These are phyloP conservation scores for Vulpes vulpes DNA, from an alignment of 2,113 vertebrate species.

Conservation along the genomic window DNA sequence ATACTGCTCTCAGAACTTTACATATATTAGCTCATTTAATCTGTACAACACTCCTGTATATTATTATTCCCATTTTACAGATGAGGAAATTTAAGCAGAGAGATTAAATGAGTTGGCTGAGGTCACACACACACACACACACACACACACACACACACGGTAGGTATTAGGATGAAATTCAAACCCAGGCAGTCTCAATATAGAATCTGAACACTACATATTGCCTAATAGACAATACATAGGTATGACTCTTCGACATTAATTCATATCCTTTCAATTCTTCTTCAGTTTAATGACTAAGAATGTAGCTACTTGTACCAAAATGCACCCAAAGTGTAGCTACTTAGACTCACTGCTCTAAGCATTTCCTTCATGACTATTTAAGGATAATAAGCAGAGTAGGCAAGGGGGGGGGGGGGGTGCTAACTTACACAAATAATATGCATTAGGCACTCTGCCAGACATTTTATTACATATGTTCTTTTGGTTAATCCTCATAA, in stretches of 20 bases:
- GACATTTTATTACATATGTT: background rate
- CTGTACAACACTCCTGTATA: background rate
- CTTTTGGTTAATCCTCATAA: background rate
- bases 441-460: background rate
- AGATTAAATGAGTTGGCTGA: background rate
- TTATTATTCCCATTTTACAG: background rate
- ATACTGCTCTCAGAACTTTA: background rate
- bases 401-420: background rate
- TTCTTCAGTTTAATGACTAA: background rate
- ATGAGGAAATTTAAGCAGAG: background rate
- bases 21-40: background rate
- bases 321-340: background rate
- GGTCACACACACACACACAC: background rate
- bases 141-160: background rate
- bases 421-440: background rate
- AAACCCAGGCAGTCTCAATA: background rate
- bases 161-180: background rate
- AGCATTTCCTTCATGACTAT: background rate
- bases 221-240: background rate
- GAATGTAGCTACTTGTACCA: background rate
- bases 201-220: background rate
- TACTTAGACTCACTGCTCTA: background rate
- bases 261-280: background rate
- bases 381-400: background rate
- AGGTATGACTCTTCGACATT: background rate